Evolutionary conservation across 2,113 vertebrate genomes (phyloP), one percentile per base, ranked within the genome.

Genomic region (Cryptotis parvus): DNA sequence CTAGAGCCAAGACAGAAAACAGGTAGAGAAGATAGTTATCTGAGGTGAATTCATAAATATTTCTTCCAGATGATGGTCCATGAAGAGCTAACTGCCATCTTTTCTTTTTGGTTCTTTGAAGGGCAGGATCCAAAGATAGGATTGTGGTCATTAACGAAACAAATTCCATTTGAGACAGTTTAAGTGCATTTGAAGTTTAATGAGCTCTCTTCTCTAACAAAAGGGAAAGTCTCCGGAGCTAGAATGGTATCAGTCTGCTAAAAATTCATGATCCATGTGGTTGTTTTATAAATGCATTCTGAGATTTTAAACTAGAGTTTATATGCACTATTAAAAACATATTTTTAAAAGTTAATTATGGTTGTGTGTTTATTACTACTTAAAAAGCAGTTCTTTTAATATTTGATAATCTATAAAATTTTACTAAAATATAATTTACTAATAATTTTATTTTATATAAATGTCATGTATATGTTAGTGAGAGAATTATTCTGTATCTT

Each of bases 141-240:
- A 9, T 78, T 91, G 91, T 95, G 80, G n/a, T 90, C 90, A 91
- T 95, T 94, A 93, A 87, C 5, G 31, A 63, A 79, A 69, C 0
- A 87, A 92, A 95, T 96, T 92, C 63, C 33, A 12, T 81, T 94
- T 90, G 52, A 79, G 41, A 77, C 86, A 10, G 4, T 90, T 95
- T 83, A 68, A 84, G 66, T 95, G 14, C 61, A 61, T 82, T 92
- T 94, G 77, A 69, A 91, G 55, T 83, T 91, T 91, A 94, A 90
- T 70, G 8, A 68, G 76, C 78, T 93, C 31, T 6, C 0, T 26
- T 18, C 37, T 72, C 16, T 68, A 22, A 26, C 35, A 81, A 26
- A 22, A 6, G 3, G 26, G 5, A 0, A 1, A 26, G 49, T 86
- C 81, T 49, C n/a, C 85, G 63, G 1, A 75, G 9, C 74, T 72